Base-by-base conservation (phyloP, 2,888 invertebrate genomes). In the Spisula subtruncata region DNA sequence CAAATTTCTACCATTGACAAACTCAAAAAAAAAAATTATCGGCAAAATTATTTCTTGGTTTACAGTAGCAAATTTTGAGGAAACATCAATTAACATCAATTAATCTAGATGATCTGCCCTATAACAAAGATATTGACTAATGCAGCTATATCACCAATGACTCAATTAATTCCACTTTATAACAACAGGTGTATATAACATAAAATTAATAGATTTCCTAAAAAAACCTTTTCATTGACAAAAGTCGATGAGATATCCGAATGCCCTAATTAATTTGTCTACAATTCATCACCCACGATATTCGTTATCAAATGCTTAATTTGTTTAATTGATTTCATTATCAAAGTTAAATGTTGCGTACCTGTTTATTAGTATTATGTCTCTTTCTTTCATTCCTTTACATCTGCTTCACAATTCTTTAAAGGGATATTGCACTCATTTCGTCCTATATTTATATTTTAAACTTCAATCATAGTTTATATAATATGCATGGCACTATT, bases 131-230 rank as follows among this genome's bases (percentile, higher is more conserved):
- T 18, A 75, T 75, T 35, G 35, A 75, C 75, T 35, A 32, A 35
- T 75, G 16, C 75, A 2, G 18, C 35, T 25, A 75, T 75, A 35
- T 18, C 75, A 32, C 32, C 75, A 75, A 32, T 75, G 35, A 75
- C 75, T 35, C 16, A 16, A 35, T 75, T 32, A 75, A 75, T 32
- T 32, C 29, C n/a, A 75, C 32, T 75, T 75, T 35, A 14, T 35
- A 75, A 16, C 35, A 35, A 75, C 75, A 75, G 75, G 75, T 75
- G 75, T 32, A 35, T 32, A 32, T 32, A 18, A 32, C 75, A 75
- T 75, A 75, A 75, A 75, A 75, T 75, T 75, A 75, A 75, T 75
- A 18, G 75, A 71, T 75, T 75, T 75, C 35, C 75, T 41, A 41
- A 32, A 32, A 32, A 75, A 16, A 75, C 0, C 75, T 32, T 71